These are phyloP conservation scores for Tapera naevia DNA, from an alignment of 2,797 vertebrate genomes.

Conservation along the genomic window DNA sequence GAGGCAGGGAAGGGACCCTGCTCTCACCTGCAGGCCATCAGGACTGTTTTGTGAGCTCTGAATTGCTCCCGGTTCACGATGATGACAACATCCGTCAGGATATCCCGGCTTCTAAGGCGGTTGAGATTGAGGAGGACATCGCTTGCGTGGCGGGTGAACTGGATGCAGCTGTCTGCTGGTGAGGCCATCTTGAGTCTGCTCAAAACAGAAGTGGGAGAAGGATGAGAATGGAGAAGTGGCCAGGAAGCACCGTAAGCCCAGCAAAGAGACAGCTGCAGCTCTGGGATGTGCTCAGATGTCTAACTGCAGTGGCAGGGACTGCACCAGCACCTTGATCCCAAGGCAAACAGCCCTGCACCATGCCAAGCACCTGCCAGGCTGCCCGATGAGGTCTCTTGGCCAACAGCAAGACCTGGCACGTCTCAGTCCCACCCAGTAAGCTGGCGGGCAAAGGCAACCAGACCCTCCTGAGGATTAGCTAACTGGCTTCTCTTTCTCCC, in stretches of 20 bases:
- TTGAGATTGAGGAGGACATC: conserved; percentile 98
- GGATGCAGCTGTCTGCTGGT: conserved; percentile 97
- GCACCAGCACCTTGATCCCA: background rate
- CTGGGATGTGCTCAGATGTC: background rate
- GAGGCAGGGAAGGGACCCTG: background rate
- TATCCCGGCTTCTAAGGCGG: conserved; percentile 92
- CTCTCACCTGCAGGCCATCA: conserved; percentile 98
- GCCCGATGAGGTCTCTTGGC: background rate
- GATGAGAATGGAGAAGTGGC: background rate
- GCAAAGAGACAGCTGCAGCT: background rate
- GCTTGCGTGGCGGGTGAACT: conserved; percentile 98
- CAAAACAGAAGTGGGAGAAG: background rate
- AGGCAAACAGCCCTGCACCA: background rate
- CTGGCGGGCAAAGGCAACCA: background rate
- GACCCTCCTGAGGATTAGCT: conserved; percentile 50
- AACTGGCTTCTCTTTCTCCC: conserved; percentile 13
- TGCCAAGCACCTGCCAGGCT: background rate
- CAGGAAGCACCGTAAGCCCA: background rate
- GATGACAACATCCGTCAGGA: conserved; percentile 97
- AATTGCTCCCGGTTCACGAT: conserved; percentile 96
- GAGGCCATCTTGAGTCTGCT: conserved; percentile 91
- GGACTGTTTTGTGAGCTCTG: conserved; percentile 96
- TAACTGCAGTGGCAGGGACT: background rate
- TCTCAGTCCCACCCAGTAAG: background rate
- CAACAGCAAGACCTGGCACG: background rate